Percentiles rank a stretch among this genome's conserved stretches.
Conservation (phyloP, 2,888 invertebrate species). For the Eupithecia insigniata region DNA sequence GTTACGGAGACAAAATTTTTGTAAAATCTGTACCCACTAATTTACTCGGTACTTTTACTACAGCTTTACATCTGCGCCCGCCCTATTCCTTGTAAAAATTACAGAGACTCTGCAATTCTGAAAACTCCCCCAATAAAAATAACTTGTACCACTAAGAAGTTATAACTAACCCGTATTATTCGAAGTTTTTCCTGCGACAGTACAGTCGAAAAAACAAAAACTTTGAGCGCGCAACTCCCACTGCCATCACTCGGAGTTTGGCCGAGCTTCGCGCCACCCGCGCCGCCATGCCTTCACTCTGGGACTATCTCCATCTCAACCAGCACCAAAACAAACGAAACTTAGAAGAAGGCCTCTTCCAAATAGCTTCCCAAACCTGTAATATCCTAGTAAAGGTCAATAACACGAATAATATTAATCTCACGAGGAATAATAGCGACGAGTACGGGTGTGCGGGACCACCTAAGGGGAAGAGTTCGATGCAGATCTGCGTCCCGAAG, state of each 20-base stretch:
- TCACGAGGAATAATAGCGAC: constrained; percentile 86
- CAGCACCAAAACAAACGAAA: constrained; percentile 85
- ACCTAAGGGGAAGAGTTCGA: constrained; percentile 71
- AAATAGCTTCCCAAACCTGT: constrained; percentile 91
- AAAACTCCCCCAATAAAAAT: not conserved
- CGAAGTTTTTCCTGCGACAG: constrained; percentile 47
- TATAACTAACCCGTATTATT: constrained; percentile 3
- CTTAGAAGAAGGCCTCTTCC: constrained; percentile 89
- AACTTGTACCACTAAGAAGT: not conserved
- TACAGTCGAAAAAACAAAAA: constrained; percentile 50
- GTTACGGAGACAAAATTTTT: not conserved
- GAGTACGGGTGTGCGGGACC: constrained; percentile 83
- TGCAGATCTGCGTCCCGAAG: constrained; percentile 85
- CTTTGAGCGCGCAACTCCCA: constrained; percentile 74
- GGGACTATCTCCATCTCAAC: constrained; percentile 85
- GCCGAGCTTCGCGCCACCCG: constrained; percentile 50
- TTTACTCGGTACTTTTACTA: not conserved
- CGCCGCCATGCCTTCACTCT: constrained; percentile 83
- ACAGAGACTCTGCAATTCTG: not conserved
- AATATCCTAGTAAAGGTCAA: constrained; percentile 90
- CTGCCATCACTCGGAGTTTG: constrained; percentile 48
- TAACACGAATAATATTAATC: constrained; percentile 89
- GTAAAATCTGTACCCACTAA: not conserved
- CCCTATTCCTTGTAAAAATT: not conserved
- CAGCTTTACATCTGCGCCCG: not conserved